phyloP scores from a whole-genome alignment of 2,888 invertebrate species.

The Plutella xylostella region DNA sequence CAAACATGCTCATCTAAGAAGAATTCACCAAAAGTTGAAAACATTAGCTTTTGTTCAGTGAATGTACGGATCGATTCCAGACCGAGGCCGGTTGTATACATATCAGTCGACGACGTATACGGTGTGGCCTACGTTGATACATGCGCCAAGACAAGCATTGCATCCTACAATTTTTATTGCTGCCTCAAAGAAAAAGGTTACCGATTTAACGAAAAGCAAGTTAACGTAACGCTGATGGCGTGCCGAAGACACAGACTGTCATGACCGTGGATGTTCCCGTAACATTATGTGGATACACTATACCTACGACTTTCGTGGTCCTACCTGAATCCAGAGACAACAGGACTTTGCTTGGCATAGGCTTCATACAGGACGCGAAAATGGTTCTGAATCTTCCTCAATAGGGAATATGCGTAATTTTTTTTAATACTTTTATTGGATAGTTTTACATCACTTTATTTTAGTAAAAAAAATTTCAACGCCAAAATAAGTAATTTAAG shows the following conservation, averaged over 20 bases:
- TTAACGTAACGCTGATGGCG: neutral
- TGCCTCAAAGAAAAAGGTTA: constrained; percentile 9
- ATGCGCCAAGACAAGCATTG: constrained; percentile 15
- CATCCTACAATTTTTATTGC: constrained; percentile 13
- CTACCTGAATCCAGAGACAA: neutral
- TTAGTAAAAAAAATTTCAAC: too few relatives aligned
- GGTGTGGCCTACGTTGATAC: constrained; percentile 14
- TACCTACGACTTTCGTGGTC: neutral
- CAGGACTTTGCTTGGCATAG: neutral
- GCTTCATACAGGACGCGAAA: neutral
- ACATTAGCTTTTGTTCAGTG: constrained; percentile 10
- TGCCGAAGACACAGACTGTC: neutral
- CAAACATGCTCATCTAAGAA: neutral
- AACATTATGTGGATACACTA: neutral
- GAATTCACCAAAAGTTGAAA: neutral
- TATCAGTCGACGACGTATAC: constrained; percentile 1
- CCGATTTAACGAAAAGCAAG: neutral
- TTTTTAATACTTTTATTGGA: too few relatives aligned
- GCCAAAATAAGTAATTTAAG: too few relatives aligned
- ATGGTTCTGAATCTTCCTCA: constrained; percentile 1
- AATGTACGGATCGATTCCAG: constrained; percentile 7
- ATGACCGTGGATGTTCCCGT: neutral
- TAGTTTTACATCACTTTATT: too few relatives aligned
- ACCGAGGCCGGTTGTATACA: constrained; percentile 12
- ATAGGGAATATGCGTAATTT: too few relatives aligned